Percentiles rank a stretch among this genome's conserved stretches.
phyloP scores from a whole-genome alignment of 2,113 vertebrate species.

The Garra rufa region DNA sequence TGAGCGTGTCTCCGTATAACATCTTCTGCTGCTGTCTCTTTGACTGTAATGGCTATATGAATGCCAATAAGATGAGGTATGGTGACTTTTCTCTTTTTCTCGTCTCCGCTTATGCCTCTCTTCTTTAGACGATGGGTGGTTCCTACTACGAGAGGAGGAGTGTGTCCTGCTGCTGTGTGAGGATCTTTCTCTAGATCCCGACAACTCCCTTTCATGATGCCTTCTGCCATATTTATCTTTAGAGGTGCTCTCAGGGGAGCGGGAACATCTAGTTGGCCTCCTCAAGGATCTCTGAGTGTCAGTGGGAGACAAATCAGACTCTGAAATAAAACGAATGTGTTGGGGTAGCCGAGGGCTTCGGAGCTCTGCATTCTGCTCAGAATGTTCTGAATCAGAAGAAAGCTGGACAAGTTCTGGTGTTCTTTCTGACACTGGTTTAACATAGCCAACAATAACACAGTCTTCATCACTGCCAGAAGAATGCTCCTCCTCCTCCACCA shows the following conservation, averaged over 20 bases:
- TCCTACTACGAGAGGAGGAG: slow-evolving; percentile 77
- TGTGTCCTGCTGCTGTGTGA: slow-evolving; percentile 69
- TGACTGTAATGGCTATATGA: slow-evolving; percentile 77
- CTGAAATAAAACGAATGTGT: slow-evolving; percentile 75
- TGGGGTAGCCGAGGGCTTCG: slow-evolving; percentile 71
- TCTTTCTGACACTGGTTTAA: slow-evolving; percentile 88
- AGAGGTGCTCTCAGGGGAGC: slow-evolving; percentile 34
- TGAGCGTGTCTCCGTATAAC: slow-evolving; percentile 72
- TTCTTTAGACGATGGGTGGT: slow-evolving; percentile 50
- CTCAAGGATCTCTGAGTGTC: slow-evolving; percentile 56
- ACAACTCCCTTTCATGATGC: slow-evolving; percentile 42
- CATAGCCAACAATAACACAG: slow-evolving; percentile 89
- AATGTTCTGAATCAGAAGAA: slow-evolving; percentile 90
- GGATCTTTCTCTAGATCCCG: slow-evolving; percentile 74
- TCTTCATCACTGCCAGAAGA: slow-evolving; percentile 80
- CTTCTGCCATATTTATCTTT: slow-evolving; percentile 61
- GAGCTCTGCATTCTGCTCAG: slow-evolving; percentile 71
- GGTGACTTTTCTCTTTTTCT: slow-evolving; percentile 68
- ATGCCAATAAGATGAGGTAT: slow-evolving; percentile 69
- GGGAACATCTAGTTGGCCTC: slow-evolving; percentile 43
- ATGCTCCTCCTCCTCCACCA: slow-evolving; percentile 66
- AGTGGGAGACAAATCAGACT: slow-evolving; percentile 72
- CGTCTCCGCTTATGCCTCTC: slow-evolving; percentile 41
- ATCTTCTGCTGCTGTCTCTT: slow-evolving; percentile 71
- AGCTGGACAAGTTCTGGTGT: slow-evolving; percentile 94